Percentiles rank a stretch among this genome's conserved stretches.
phyloP scores from a whole-genome alignment of 2,888 invertebrate genomes.

The Neuroscelio doddi region DNA sequence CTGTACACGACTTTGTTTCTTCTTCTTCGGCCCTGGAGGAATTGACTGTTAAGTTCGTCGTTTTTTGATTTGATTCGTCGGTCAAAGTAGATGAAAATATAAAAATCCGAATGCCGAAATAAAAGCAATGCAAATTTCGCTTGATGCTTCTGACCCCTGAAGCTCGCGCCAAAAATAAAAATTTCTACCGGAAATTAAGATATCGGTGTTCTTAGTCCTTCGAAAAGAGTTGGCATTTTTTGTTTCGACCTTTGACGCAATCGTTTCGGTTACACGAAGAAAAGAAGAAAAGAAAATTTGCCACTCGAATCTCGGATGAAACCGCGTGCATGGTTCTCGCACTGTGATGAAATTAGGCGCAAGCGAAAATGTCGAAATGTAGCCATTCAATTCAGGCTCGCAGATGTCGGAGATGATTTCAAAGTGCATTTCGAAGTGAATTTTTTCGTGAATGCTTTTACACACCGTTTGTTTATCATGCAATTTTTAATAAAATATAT shows the following conservation, averaged over 20 bases:
- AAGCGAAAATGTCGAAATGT: constrained; percentile 41
- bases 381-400: constrained; percentile 42
- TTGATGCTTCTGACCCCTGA: not conserved
- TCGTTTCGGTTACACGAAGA: constrained; percentile 34
- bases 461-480: no score
- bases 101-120: not conserved
- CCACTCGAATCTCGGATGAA: constrained; percentile 34
- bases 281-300: constrained; percentile 38
- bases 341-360: constrained; percentile 42
- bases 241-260: constrained; percentile 22
- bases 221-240: not conserved
- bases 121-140: not conserved
- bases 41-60: constrained; percentile 14
- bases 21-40: no score
- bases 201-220: constrained; percentile 11
- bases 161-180: constrained; percentile 7
- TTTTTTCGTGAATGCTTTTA: constrained; percentile 29
- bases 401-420: constrained; percentile 38
- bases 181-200: constrained; percentile 22
- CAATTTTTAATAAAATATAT: no score
- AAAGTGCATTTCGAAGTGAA: constrained; percentile 34
- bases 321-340: constrained; percentile 10
- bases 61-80: not conserved
- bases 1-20: constrained; percentile 11
- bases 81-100: not conserved